A percentile compares a stretch with the other conserved stretches of the same genome.
Evolutionary conservation across 2,113 vertebrate genomes (phyloP).

Genomic region (Aix galericulata): DNA sequence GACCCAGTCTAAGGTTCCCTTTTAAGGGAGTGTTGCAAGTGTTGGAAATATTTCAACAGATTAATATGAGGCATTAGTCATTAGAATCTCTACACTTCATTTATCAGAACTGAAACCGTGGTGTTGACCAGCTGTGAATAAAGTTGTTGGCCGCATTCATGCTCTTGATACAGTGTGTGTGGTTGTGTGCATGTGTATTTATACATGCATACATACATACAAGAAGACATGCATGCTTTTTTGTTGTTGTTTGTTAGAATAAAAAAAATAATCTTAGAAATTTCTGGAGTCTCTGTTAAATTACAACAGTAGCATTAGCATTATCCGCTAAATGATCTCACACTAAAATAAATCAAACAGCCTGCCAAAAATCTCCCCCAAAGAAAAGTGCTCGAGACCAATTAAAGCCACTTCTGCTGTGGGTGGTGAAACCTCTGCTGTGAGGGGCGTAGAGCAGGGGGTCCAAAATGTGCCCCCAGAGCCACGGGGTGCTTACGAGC

Average conservation of each 20-base stretch:
- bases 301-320: not conserved
- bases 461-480: not conserved
- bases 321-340: not conserved
- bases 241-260: rapidly evolving
- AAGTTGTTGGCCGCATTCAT: not conserved
- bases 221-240: not conserved
- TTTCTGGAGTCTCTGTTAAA: not conserved
- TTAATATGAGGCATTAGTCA: slow-evolving; percentile 10
- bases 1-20: not conserved
- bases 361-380: not conserved
- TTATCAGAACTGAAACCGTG: not conserved
- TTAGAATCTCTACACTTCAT: not conserved
- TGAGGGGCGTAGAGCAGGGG: not conserved
- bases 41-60: slow-evolving; percentile 30
- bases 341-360: not conserved
- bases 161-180: not conserved
- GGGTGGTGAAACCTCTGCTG: not conserved
- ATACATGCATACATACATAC: not conserved
- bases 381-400: not conserved
- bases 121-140: not conserved
- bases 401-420: not conserved
- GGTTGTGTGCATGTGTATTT: not conserved
- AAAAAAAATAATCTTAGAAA: not conserved
- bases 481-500: not conserved
- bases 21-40: slow-evolving; percentile 41